Conservation (phyloP, 2,113 vertebrate species). For the Sula dactylatra region DNA sequence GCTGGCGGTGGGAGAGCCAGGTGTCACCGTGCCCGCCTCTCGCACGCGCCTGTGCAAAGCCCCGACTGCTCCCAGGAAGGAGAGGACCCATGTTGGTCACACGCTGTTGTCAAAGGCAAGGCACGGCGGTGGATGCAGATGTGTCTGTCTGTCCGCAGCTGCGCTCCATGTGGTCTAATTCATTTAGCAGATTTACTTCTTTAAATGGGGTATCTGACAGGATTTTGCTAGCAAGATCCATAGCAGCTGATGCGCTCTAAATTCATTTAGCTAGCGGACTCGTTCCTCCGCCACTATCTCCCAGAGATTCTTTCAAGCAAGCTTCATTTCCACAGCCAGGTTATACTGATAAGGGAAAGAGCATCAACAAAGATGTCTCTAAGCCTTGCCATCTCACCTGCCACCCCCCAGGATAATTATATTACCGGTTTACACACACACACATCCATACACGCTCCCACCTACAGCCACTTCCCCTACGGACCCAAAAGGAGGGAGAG, state of each 20-base stretch:
- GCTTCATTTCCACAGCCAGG: slow-evolving; percentile 59
- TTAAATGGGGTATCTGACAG: slow-evolving; percentile 39
- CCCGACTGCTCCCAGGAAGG: not conserved
- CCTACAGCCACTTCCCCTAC: not conserved
- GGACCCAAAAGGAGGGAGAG: not conserved
- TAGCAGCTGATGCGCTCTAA: not conserved
- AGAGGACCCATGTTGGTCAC: not conserved
- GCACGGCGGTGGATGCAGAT: not conserved
- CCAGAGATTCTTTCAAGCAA: not conserved
- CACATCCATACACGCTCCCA: not conserved
- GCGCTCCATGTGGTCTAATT: slow-evolving; percentile 28
- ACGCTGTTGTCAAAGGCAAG: not conserved
- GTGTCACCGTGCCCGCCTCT: not conserved
- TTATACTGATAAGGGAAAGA: slow-evolving; percentile 16
- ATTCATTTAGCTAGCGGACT: slow-evolving; percentile 11
- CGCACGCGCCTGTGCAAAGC: not conserved
- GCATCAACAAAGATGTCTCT: slow-evolving; percentile 11
- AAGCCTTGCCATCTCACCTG: slow-evolving; percentile 20
- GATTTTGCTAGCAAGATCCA: slow-evolving; percentile 15
- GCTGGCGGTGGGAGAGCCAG: fast-evolving
- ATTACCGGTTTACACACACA: not conserved
- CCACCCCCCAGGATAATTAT: not conserved
- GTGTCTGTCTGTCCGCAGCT: not conserved
- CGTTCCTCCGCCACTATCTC: not conserved
- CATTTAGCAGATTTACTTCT: slow-evolving; percentile 50